A percentile compares a stretch with the other conserved stretches of the same genome.
These are phyloP conservation scores for Tetrapedia diversipes DNA, from an alignment of 2,888 invertebrate species.

Conservation along the genomic window DNA sequence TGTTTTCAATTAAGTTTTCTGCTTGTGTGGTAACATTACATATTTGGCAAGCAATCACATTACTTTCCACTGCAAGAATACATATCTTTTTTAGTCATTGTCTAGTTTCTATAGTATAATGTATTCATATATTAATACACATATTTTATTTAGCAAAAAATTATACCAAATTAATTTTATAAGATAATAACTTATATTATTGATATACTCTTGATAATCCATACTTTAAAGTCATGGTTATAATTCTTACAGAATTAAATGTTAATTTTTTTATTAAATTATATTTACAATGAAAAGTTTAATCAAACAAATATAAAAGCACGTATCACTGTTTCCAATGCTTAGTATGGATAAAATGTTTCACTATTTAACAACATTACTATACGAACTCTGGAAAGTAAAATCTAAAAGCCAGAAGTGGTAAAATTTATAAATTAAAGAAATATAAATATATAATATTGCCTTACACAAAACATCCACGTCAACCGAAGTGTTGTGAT, in stretches of 20 bases:
- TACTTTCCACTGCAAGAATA: constrained; percentile 73
- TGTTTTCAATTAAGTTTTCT: constrained; percentile 92
- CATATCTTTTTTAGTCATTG: not conserved
- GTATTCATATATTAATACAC: not conserved
- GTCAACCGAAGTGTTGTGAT: constrained; percentile 81
- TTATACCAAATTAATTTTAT: not conserved
- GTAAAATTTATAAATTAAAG: not conserved
- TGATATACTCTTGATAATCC: not conserved
- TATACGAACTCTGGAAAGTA: not conserved
- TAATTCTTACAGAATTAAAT: not conserved
- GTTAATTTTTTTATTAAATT: no score
- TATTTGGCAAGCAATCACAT: constrained; percentile 86
- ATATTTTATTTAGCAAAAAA: not conserved
- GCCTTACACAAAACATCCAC: constrained; percentile 80
- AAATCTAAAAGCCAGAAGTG: not conserved
- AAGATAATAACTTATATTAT: not conserved
- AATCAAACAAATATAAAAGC: not conserved
- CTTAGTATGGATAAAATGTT: not conserved
- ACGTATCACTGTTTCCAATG: not conserved
- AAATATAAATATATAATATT: constrained; percentile 5
- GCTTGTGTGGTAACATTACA: constrained; percentile 90
- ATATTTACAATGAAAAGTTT: not conserved
- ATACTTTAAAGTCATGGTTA: not conserved
- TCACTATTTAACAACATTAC: not conserved
- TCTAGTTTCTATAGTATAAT: not conserved